Base-by-base conservation (phyloP, 2,113 vertebrate genomes). In the Takifugu bimaculatus region DNA sequence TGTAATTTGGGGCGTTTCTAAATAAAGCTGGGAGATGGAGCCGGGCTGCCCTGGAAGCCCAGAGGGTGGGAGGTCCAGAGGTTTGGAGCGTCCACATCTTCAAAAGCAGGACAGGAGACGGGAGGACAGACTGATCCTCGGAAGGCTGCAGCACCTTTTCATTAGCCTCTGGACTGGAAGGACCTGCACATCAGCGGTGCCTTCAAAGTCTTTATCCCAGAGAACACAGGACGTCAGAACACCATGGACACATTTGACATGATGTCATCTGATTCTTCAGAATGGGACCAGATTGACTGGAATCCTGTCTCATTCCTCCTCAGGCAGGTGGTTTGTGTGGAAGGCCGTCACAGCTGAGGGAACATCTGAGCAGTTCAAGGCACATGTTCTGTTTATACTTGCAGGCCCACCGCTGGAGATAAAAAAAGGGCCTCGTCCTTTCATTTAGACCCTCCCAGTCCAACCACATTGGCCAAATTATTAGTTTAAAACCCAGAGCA, bases 1-100 rank as follows among this genome's bases (percentile, higher is more conserved):
- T 91, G 79, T 91, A 74, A 92, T 92, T 92, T 90, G 78, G 66
- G 20, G 54, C 59, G 50, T 9, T 53, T 88, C 81, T 88, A 92
- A 88, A 91, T 89, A 91, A 81, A 81, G 63, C 47, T 71, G 64
- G 26, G 27, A 74, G 79, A 32, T 50, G 39, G 79, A 69, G 66
- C 83, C 72, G 81, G 79, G 76, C 68, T 76, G 66, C 63, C 70
- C 77, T 53, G 57, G 70, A 26, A 68, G 72, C 56, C 50, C 65
- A 60, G 50, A 68, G 50, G 56, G 74, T 81, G 63, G 70, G 70
- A 78, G 70, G 65, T 65, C 64, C 3, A 45, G 20, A 70, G 47
- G 43, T 63, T 49, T 26, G 2, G 54, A 69, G 68, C 71, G 55
- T 69, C 43, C 58, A 65, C 47, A 53, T 72, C 51, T 53, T 73